Evolutionary conservation across 2,888 invertebrate genomes (phyloP), one percentile per base, ranked within the genome.

Genomic region (Flabesymbios commensalis): DNA sequence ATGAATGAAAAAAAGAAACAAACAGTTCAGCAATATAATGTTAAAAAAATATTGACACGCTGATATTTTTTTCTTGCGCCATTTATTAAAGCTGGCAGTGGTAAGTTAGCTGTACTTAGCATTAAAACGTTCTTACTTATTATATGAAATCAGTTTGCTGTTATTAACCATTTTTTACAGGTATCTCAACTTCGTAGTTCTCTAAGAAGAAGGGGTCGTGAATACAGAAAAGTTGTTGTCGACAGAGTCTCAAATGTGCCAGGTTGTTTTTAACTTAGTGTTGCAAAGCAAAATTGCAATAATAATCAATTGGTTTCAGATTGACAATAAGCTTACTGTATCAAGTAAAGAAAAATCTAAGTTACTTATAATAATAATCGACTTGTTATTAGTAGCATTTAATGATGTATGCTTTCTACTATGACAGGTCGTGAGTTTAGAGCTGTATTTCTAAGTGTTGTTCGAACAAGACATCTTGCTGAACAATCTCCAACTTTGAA

Each of bases 341-440:
- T n/a, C n/a, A n/a, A n/a, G n/a, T n/a, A n/a, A n/a, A n/a, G n/a
- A n/a, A n/a, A n/a, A n/a, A n/a, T n/a, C n/a, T n/a, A n/a, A n/a
- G n/a, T n/a, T n/a, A n/a, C n/a, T n/a, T n/a, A n/a, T n/a, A n/a
- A n/a, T n/a, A n/a, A n/a, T n/a, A n/a, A n/a, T n/a, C n/a, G n/a
- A n/a, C n/a, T n/a, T n/a, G n/a, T n/a, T n/a, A n/a, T n/a, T n/a
- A n/a, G n/a, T n/a, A n/a, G n/a, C n/a, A n/a, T n/a, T n/a, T n/a
- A n/a, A n/a, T n/a, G n/a, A n/a, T n/a, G n/a, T n/a, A n/a, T n/a
- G n/a, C n/a, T n/a, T n/a, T n/a, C n/a, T n/a, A n/a, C n/a, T n/a
- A n/a, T n/a, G n/a, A 3, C 67, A 78, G 79, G 79, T n/a, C 74
- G 74, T 57, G 78, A 79, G 56, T 78, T 76, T 69, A 64, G 76